phyloP scores from a whole-genome alignment of 2,113 vertebrate genomes.

The Eulacestoma nigropectus region DNA sequence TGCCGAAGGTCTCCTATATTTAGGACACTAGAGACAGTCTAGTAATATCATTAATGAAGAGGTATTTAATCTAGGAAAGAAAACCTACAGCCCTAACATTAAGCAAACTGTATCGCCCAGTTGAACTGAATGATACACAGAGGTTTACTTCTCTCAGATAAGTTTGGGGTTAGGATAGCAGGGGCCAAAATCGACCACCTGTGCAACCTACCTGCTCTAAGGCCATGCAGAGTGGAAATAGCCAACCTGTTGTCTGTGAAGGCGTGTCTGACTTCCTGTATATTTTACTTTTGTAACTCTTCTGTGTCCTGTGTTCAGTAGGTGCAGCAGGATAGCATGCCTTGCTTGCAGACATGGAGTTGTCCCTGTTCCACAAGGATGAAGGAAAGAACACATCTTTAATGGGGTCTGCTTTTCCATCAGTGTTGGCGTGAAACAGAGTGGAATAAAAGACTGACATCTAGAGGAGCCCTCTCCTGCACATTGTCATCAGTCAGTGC shows the following conservation, averaged over 20 bases:
- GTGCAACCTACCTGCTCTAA: background rate
- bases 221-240: background rate
- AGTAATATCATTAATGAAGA: background rate
- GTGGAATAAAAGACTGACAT: background rate
- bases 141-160: background rate
- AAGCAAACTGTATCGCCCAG: background rate
- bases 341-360: background rate
- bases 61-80: background rate
- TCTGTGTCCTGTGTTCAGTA: background rate
- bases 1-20: background rate
- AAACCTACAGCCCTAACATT: background rate
- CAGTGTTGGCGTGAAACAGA: background rate
- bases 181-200: background rate
- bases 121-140: background rate
- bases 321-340: background rate
- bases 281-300: background rate
- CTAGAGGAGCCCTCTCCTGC: background rate
- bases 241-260: background rate
- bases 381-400: background rate
- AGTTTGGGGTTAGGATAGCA: background rate
- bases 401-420: background rate
- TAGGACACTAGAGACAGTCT: background rate
- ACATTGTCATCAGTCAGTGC: background rate
- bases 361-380: background rate
- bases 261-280: fast-evolving